Percentiles rank a stretch among this genome's conserved stretches.
phyloP scores from a whole-genome alignment of 2,888 invertebrate genomes.

The Ornithoptera alexandrae region DNA sequence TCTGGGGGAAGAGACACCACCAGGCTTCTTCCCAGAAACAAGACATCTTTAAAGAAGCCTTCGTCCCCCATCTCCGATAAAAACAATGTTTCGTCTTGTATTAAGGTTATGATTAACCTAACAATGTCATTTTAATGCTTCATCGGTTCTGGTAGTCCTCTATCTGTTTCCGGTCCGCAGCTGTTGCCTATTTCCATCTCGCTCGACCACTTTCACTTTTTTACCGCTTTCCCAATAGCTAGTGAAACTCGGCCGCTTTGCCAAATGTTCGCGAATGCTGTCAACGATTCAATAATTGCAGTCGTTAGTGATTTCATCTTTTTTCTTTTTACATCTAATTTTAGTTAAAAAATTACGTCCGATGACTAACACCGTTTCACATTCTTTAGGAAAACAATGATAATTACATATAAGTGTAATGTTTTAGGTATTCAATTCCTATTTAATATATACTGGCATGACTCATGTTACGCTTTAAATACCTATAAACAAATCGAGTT shows the following conservation, averaged over 20 bases:
- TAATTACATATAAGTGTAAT: no score
- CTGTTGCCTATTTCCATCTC: constrained; percentile 43
- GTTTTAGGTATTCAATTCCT: no score
- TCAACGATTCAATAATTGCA: constrained; percentile 36
- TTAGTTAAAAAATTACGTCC: background rate
- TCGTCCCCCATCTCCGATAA: no score
- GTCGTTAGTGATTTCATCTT: constrained; percentile 25
- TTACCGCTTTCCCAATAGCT: constrained; percentile 71
- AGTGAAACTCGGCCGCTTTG: constrained; percentile 63
- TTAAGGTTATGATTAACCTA: constrained; percentile 21
- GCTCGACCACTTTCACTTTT: constrained; percentile 71
- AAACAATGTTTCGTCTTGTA: no score
- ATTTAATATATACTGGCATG: no score
- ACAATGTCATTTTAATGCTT: constrained; percentile 31
- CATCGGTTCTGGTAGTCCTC: constrained; percentile 41
- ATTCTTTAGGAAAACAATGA: no score
- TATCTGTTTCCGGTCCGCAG: constrained; percentile 44
- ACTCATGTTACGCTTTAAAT: no score
- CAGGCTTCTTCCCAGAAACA: no score
- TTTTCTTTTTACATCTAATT: constrained; percentile 2
- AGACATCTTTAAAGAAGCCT: no score
- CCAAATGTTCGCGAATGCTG: constrained; percentile 61
- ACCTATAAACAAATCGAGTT: no score
- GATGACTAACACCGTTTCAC: no score
- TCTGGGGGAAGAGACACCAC: no score